phyloP scores from a whole-genome alignment of 2,113 vertebrate genomes.

The Geococcyx californianus region DNA sequence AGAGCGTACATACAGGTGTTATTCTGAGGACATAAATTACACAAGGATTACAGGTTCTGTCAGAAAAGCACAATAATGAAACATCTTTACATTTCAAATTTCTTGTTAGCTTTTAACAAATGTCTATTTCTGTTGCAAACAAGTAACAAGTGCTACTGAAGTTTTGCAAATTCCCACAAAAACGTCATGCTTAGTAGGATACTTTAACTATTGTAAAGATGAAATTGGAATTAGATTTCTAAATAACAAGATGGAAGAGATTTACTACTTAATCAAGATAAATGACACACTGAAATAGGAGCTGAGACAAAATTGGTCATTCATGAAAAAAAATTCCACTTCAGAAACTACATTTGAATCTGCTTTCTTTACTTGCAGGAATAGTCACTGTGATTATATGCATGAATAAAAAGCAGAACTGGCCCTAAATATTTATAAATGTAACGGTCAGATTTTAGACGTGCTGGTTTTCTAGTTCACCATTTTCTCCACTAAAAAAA shows the following conservation, averaged over 20 bases:
- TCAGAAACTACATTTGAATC: conserved; percentile 22
- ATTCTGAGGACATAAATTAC: conserved; percentile 62
- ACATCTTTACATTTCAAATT: conserved; percentile 57
- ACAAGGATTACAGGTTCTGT: conserved; percentile 57
- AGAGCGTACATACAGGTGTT: conserved; percentile 52
- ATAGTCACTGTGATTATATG: conserved; percentile 8
- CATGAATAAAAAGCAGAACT: conserved; percentile 12
- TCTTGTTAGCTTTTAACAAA: conserved; percentile 59
- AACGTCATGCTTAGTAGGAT: conserved; percentile 58
- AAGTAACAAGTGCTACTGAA: conserved; percentile 61
- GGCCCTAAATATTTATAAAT: conserved; percentile 6
- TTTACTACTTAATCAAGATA: conserved; percentile 56
- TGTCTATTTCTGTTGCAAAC: conserved; percentile 56
- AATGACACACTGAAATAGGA: conserved; percentile 52
- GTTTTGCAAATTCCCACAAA: conserved; percentile 48
- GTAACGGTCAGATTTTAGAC: not conserved
- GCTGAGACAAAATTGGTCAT: conserved; percentile 31
- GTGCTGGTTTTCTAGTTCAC: not conserved
- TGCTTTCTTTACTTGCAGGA: conserved; percentile 23
- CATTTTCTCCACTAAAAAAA: not conserved
- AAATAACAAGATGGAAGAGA: conserved; percentile 40
- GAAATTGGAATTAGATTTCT: conserved; percentile 46
- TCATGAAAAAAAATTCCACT: conserved; percentile 26
- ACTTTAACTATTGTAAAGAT: conserved; percentile 50
- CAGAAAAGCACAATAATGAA: conserved; percentile 58